Evolutionary conservation across 2,797 vertebrate species (phyloP).

Genomic region (Argya squamiceps): DNA sequence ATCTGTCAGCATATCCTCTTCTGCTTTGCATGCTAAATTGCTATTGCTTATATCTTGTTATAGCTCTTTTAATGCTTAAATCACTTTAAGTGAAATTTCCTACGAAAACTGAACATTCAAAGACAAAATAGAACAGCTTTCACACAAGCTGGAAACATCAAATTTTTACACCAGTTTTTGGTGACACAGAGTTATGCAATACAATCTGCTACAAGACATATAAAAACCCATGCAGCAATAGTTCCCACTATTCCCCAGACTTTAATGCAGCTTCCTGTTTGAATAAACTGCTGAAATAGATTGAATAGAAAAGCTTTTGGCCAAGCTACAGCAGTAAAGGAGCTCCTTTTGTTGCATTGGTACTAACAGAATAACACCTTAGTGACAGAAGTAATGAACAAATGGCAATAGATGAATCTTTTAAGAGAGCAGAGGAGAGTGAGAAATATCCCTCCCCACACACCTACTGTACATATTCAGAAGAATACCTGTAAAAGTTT

Average conservation of each 20-base stretch:
- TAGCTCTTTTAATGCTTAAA: neutral
- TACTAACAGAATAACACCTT: neutral
- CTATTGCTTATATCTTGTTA: neutral
- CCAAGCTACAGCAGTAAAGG: neutral
- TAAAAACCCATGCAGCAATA: neutral
- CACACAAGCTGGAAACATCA: neutral
- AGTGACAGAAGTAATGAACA: neutral
- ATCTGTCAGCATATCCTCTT: neutral
- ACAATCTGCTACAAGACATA: slow-evolving; percentile 13
- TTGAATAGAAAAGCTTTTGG: neutral
- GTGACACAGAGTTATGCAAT: slow-evolving; percentile 31
- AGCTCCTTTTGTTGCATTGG: neutral
- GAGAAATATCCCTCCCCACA: neutral
- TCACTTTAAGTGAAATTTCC: neutral
- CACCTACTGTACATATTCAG: neutral
- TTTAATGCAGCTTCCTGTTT: neutral
- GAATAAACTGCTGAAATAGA: neutral
- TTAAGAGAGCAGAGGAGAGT: neutral
- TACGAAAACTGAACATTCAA: neutral
- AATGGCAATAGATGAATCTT: neutral
- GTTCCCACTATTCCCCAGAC: neutral
- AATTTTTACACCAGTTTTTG: slow-evolving; percentile 5
- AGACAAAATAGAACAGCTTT: slow-evolving; percentile 2
- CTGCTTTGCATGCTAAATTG: neutral
- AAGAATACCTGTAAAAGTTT: slow-evolving; percentile 89